These are phyloP conservation scores for Sphaeridia pumilis DNA, from an alignment of 2,888 invertebrate species.

Conservation along the genomic window DNA sequence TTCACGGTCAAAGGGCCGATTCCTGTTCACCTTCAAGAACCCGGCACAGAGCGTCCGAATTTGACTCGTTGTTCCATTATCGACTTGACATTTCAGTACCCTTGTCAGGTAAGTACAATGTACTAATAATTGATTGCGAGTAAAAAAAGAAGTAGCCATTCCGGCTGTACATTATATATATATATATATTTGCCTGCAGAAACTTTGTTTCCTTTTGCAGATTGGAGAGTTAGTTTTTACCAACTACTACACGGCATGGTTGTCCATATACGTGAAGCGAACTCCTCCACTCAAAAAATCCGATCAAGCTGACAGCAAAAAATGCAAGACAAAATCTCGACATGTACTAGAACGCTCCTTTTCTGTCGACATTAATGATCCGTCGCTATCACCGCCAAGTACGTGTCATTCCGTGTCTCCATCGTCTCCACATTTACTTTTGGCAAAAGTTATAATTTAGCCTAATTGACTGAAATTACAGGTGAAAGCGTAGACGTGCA, in stretches of 20 bases:
- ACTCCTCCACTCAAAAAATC: neutral
- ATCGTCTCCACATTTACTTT: too few species aligned
- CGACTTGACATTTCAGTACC: constrained; percentile 30
- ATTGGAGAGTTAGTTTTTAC: constrained; percentile 39
- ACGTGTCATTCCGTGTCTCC: too few species aligned
- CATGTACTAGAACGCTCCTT: constrained; percentile 28
- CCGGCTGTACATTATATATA: neutral
- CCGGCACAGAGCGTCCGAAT: constrained; percentile 13
- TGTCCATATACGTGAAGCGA: constrained; percentile 37
- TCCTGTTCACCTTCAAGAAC: constrained; percentile 21
- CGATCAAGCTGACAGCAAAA: neutral
- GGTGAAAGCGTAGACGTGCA: too few species aligned
- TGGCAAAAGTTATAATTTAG: too few species aligned
- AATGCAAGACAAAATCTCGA: constrained; percentile 6
- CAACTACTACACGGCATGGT: constrained; percentile 39
- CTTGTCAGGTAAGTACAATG: constrained; percentile 19
- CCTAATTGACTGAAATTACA: too few species aligned
- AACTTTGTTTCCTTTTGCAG: constrained; percentile 20
- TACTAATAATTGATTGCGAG: neutral
- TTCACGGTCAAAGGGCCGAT: constrained; percentile 34
- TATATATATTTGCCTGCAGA: too few species aligned
- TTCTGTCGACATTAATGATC: constrained; percentile 25
- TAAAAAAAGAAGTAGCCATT: neutral
- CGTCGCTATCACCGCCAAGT: too few species aligned
- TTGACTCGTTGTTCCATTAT: constrained; percentile 28